These are phyloP conservation scores for Caenorhabditis uteleia DNA, from an alignment of 2,888 invertebrate genomes.

Conservation along the genomic window DNA sequence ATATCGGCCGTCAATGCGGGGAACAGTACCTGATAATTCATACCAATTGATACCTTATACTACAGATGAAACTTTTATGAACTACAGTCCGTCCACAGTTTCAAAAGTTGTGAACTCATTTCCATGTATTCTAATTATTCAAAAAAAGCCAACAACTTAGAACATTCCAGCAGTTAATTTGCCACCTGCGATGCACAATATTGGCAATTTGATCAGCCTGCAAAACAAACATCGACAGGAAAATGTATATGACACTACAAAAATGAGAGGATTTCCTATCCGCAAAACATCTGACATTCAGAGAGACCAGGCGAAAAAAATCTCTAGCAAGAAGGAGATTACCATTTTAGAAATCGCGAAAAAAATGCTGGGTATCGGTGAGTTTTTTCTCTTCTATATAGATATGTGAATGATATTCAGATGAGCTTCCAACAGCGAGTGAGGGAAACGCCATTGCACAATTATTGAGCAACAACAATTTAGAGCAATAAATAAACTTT, in stretches of 20 bases:
- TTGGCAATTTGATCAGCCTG: slow-evolving; percentile 28
- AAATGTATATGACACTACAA: slow-evolving; percentile 24
- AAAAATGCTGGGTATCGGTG: slow-evolving; percentile 29
- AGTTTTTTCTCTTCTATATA: slow-evolving; percentile 3
- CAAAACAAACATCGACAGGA: slow-evolving; percentile 8
- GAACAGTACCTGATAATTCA: too few relatives aligned
- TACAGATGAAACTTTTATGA: too few relatives aligned
- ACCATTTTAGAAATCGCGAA: slow-evolving; percentile 20
- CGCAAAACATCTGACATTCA: background rate
- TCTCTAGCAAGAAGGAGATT: background rate
- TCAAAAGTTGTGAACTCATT: slow-evolving; percentile 29
- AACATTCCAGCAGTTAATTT: slow-evolving; percentile 14
- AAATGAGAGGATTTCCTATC: slow-evolving; percentile 29
- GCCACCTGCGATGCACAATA: slow-evolving; percentile 26
- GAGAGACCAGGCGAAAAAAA: background rate
- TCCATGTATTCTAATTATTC: slow-evolving; percentile 23
- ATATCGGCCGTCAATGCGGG: too few relatives aligned
- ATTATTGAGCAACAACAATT: slow-evolving; percentile 10
- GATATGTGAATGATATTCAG: slow-evolving; percentile 13
- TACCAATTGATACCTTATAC: too few relatives aligned
- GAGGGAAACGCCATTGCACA: slow-evolving; percentile 49
- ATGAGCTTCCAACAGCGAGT: slow-evolving; percentile 41
- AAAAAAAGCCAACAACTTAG: too few relatives aligned
- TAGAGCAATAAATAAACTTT: background rate
- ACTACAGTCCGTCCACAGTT: slow-evolving; percentile 5